Percentiles rank a stretch among this genome's conserved stretches.
phyloP scores from a whole-genome alignment of 2,797 vertebrate genomes.

The Botia kubotai region DNA sequence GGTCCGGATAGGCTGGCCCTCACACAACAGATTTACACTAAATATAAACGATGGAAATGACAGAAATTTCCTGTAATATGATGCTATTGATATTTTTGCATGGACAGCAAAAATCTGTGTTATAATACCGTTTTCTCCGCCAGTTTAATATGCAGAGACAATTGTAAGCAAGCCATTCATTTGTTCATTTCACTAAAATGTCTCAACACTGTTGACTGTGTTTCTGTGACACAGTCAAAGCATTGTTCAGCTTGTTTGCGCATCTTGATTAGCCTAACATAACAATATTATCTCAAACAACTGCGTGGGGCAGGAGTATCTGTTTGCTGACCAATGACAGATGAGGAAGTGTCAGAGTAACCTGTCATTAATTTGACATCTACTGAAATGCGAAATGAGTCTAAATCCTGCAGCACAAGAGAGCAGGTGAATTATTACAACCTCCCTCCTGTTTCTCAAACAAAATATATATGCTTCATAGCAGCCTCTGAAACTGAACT shows the following conservation, averaged over 20 bases:
- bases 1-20: constrained; percentile 1
- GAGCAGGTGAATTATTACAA: neutral
- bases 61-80: constrained; percentile 3
- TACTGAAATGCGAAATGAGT: constrained; percentile 25
- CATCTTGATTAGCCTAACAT: too few relatives aligned
- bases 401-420: constrained; percentile 25
- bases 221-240: too few relatives aligned
- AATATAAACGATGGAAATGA: constrained; percentile 5
- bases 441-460: neutral
- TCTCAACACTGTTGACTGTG: too few relatives aligned
- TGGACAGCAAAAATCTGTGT: neutral
- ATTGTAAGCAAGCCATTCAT: too few relatives aligned
- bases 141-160: too few relatives aligned
- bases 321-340: neutral
- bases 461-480: constrained; percentile 9
- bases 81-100: constrained; percentile 11
- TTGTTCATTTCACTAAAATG: too few relatives aligned
- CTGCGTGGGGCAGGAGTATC: too few relatives aligned
- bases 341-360: too few relatives aligned
- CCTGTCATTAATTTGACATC: neutral
- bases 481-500: neutral
- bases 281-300: too few relatives aligned
- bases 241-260: too few relatives aligned
- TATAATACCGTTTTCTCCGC: too few relatives aligned
- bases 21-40: constrained; percentile 25